Conservation (phyloP, 2,888 invertebrate species). For the Neocrepidodera transversa region DNA sequence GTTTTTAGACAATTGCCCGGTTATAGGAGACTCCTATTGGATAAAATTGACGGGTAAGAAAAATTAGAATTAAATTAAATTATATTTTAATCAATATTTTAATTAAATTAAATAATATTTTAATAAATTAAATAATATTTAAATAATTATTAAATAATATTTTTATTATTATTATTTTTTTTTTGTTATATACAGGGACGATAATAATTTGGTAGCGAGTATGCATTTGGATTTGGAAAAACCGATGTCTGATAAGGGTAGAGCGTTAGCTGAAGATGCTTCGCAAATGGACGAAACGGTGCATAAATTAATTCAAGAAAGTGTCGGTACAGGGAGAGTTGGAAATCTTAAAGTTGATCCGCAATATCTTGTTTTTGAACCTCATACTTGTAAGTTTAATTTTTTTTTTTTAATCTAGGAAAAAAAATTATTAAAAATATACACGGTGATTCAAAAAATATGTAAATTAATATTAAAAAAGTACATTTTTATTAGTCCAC, state of each 20-base stretch:
- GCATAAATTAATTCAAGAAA: conserved; percentile 71
- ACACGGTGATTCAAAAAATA: too few relatives aligned
- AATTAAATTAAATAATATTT: too few relatives aligned
- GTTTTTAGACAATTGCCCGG: conserved; percentile 71
- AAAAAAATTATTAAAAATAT: too few relatives aligned
- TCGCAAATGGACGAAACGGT: conserved; percentile 53
- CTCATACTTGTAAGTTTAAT: conserved; percentile 70
- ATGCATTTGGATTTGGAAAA: conserved; percentile 80
- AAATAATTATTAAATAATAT: too few relatives aligned
- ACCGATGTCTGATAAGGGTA: conserved; percentile 67
- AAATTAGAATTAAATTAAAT: neutral
- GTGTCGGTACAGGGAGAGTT: conserved; percentile 74
- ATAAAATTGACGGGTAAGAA: conserved; percentile 65
- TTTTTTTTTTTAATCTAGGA: neutral
- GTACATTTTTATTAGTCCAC: too few relatives aligned
- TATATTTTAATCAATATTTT: too few relatives aligned
- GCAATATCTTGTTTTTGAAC: conserved; percentile 76
- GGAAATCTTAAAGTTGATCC: conserved; percentile 85
- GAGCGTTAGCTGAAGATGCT: conserved; percentile 57
- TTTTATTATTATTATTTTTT: too few relatives aligned
- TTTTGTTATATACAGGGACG: too few relatives aligned
- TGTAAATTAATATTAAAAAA: too few relatives aligned
- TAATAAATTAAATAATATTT: too few relatives aligned
- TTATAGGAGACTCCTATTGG: conserved; percentile 73
- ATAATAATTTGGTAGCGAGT: conserved; percentile 76